These are phyloP conservation scores for Sebastes minor DNA, from an alignment of 2,797 vertebrate genomes.

Conservation along the genomic window DNA sequence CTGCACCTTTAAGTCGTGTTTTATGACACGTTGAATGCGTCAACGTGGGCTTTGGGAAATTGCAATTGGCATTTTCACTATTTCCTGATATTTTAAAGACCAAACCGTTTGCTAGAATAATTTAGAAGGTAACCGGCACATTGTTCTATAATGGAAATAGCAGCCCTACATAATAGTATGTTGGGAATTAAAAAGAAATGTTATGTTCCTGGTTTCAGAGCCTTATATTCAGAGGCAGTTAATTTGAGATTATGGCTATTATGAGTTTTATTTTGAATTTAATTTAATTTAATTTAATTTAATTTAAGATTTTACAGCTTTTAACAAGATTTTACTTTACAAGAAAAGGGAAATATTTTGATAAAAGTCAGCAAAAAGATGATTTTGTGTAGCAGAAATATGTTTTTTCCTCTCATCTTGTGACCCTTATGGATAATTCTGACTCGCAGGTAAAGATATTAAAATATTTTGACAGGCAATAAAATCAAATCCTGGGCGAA, in stretches of 20 bases:
- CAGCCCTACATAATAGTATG: neutral
- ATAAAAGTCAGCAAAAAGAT: neutral
- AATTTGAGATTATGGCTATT: neutral
- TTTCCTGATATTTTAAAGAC: neutral
- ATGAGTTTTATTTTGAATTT: neutral
- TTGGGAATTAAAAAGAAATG: neutral
- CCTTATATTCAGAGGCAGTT: neutral
- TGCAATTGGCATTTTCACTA: no score
- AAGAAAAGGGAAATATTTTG: neutral
- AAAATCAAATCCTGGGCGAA: neutral
- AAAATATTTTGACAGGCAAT: neutral
- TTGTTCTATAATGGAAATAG: neutral
- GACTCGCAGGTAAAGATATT: neutral
- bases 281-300: no score
- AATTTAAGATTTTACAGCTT: neutral
- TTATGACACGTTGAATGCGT: neutral
- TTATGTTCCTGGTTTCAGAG: neutral
- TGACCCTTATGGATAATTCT: neutral
- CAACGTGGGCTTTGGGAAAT: neutral
- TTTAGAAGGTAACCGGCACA: neutral
- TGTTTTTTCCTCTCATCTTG: neutral
- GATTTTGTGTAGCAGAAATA: neutral
- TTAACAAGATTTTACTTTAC: neutral
- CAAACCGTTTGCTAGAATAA: neutral
- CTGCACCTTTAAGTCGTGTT: neutral